A percentile compares a stretch with the other conserved stretches of the same genome.
These are phyloP conservation scores for Microcebus jonahi DNA, from an alignment of 2,113 vertebrate genomes.

Conservation along the genomic window DNA sequence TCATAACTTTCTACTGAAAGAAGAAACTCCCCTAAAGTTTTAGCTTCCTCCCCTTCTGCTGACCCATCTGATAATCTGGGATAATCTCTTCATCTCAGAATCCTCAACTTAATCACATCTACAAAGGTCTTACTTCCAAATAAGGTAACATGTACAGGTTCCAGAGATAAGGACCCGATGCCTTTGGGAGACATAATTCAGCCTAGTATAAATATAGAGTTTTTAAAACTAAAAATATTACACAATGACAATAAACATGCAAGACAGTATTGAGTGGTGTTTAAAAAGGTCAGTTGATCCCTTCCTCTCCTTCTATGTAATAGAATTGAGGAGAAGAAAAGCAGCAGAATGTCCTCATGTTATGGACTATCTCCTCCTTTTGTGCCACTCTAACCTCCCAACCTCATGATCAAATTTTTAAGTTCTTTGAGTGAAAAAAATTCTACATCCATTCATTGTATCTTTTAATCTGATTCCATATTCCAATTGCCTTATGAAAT, in stretches of 20 bases:
- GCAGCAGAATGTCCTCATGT: not conserved
- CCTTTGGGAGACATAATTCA: not conserved
- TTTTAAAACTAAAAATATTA: not conserved
- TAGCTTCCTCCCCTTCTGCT: not conserved
- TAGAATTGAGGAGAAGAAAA: not conserved
- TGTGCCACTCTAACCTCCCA: not conserved
- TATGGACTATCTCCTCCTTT: not conserved
- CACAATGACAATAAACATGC: not conserved
- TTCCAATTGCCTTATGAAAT: not conserved
- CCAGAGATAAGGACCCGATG: not conserved
- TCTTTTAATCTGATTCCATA: not conserved
- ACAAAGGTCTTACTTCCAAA: not conserved
- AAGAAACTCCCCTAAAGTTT: not conserved
- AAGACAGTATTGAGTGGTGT: not conserved
- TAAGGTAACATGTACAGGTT: not conserved
- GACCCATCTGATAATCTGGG: not conserved
- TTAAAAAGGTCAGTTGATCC: not conserved
- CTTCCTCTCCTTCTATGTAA: not conserved
- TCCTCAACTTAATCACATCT: not conserved
- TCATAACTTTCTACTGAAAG: not conserved
- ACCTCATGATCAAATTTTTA: not conserved
- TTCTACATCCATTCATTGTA: not conserved
- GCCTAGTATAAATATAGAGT: not conserved
- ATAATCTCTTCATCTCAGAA: not conserved
- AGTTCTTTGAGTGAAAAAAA: not conserved